A percentile compares a stretch with the other conserved stretches of the same genome.
phyloP scores from a whole-genome alignment of 2,113 vertebrate species.

The Dipodomys spectabilis region DNA sequence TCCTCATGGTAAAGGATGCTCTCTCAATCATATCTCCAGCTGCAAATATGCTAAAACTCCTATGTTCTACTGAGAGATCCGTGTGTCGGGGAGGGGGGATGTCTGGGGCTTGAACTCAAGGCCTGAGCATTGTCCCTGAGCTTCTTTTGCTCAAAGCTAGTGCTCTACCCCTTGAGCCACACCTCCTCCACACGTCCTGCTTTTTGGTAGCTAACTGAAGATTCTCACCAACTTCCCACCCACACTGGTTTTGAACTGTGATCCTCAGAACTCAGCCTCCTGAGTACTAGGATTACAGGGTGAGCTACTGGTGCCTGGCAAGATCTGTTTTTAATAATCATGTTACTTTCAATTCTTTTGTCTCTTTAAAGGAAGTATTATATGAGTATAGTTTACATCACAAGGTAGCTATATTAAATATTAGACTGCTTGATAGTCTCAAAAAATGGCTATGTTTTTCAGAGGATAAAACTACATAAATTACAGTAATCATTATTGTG shows the following conservation, averaged over 20 bases:
- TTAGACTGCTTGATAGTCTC: not conserved
- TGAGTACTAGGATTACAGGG: no score
- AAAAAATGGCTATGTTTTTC: not conserved
- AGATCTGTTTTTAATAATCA: not conserved
- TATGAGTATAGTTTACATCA: not conserved
- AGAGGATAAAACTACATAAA: not conserved
- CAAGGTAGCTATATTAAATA: not conserved
- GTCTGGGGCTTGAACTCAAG: no score
- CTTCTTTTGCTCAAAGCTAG: no score
- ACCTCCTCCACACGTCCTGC: no score
- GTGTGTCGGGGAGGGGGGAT: no score
- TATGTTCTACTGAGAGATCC: not conserved
- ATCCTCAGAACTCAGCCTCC: no score
- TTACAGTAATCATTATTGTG: not conserved
- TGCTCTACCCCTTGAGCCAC: no score
- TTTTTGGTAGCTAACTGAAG: no score
- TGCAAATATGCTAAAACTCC: not conserved
- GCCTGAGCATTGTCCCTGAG: no score
- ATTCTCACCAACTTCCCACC: no score
- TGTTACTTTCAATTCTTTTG: not conserved
- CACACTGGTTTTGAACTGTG: no score
- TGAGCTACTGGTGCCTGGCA: no score
- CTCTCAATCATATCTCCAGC: not conserved
- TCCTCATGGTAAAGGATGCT: not conserved
- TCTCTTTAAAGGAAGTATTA: not conserved